A percentile compares a stretch with the other conserved stretches of the same genome.
phyloP scores from a whole-genome alignment of 1,140 invertebrate species.

The Chymomyza costata region DNA sequence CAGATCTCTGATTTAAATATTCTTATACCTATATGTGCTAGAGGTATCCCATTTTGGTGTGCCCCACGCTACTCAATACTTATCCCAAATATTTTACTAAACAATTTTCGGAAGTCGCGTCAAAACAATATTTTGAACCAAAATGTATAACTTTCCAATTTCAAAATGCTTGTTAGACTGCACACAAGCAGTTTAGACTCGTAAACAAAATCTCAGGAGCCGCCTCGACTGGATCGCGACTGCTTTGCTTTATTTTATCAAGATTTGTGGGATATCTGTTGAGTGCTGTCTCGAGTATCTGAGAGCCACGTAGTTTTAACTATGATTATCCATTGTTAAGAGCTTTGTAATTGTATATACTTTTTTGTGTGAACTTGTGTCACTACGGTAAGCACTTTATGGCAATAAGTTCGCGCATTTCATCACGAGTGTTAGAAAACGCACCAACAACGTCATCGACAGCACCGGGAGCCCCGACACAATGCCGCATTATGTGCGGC shows the following conservation, averaged over 20 bases:
- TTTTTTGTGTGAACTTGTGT: constrained; percentile 1
- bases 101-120: neutral
- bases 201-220: too few species aligned
- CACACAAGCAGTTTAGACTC: too few species aligned
- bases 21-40: too few species aligned
- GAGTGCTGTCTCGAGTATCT: constrained; percentile 52
- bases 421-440: too few species aligned
- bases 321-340: constrained; percentile 63
- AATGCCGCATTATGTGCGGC: constrained; percentile 42
- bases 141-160: too few species aligned
- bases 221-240: too few species aligned
- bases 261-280: constrained; percentile 62
- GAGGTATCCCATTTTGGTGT: too few species aligned
- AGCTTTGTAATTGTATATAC: constrained; percentile 54
- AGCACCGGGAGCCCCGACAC: constrained; percentile 2
- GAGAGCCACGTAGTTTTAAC: constrained; percentile 37
- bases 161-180: too few species aligned
- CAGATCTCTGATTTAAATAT: too few species aligned
- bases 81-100: constrained; percentile 14
- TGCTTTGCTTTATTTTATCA: too few species aligned
- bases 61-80: too few species aligned
- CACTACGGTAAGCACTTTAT: too few species aligned
- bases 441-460: constrained; percentile 13
- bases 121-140: neutral
- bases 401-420: neutral